phyloP scores from a whole-genome alignment of 2,797 vertebrate genomes.

The Falco peregrinus region DNA sequence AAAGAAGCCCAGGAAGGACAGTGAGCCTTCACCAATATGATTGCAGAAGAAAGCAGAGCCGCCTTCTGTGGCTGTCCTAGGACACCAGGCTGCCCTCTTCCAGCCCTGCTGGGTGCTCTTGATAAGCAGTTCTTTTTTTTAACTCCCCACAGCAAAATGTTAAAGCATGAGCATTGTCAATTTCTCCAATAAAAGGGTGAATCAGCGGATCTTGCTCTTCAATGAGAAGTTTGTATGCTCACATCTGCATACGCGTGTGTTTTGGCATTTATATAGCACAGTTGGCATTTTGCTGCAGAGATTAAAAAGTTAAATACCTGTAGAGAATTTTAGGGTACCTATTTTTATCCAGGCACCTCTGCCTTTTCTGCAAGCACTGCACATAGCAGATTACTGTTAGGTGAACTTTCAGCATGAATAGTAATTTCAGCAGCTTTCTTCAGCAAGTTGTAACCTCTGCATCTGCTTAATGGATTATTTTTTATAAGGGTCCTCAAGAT shows the following conservation, averaged over 20 bases:
- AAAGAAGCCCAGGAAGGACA: background rate
- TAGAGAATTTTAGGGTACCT: conserved; percentile 47
- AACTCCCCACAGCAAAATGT: background rate
- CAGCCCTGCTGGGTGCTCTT: background rate
- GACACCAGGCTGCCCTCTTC: background rate
- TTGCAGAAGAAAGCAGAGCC: background rate
- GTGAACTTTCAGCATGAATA: background rate
- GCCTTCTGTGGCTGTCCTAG: background rate
- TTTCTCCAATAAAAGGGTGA: background rate
- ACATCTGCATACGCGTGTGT: accelerated
- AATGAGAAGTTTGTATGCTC: background rate
- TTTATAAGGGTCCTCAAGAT: background rate
- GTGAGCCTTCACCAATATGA: background rate
- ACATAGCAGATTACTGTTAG: background rate
- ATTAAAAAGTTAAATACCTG: conserved; percentile 41
- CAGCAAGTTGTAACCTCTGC: background rate
- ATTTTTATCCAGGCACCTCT: conserved; percentile 51
- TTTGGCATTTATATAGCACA: background rate
- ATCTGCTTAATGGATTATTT: background rate
- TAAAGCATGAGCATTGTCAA: accelerated
- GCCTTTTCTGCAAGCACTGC: background rate
- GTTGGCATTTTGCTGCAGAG: background rate
- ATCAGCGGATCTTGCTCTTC: background rate
- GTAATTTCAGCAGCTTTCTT: background rate
- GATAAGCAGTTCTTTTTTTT: background rate